A percentile compares a stretch with the other conserved stretches of the same genome.
Evolutionary conservation across 2,888 invertebrate genomes (phyloP).

Genomic region (Rugalucina vietnamica): DNA sequence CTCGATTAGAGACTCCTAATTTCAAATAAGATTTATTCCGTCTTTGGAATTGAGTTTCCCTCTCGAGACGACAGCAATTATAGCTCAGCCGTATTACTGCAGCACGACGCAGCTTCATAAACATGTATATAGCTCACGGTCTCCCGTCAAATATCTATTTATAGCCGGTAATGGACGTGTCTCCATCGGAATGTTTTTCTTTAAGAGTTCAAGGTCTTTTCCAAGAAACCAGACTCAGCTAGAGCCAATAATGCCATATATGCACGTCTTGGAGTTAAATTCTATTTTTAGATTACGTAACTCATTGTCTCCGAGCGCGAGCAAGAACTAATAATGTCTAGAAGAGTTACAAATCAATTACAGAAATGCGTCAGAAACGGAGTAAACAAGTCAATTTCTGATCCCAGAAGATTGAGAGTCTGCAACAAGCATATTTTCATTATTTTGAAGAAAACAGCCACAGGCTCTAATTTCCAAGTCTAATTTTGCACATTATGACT

Average conservation of each 20-base stretch:
- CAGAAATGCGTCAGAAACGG: not conserved
- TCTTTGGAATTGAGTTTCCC: not conserved
- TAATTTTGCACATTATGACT: constrained; percentile 9
- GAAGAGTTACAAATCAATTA: constrained; percentile 8
- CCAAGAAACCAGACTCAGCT: not conserved
- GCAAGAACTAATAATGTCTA: not conserved
- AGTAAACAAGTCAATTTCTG: constrained; percentile 12
- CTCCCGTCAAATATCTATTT: constrained; percentile 9
- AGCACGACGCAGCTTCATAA: not conserved
- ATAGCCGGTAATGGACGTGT: constrained; percentile 3
- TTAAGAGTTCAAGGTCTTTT: constrained; percentile 4
- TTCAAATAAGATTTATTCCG: not conserved
- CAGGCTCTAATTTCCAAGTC: constrained; percentile 8
- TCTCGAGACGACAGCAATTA: not conserved
- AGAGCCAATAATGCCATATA: not conserved
- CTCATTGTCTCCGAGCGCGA: constrained; percentile 9
- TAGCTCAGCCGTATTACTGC: not conserved
- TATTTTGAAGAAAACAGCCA: not conserved
- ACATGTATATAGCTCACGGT: constrained; percentile 11
- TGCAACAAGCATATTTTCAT: constrained; percentile 8
- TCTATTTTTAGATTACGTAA: constrained; percentile 14
- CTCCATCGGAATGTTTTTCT: constrained; percentile 1
- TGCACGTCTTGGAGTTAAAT: not conserved
- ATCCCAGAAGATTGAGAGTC: not conserved
- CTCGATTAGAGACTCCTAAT: constrained; percentile 8